phyloP scores from a whole-genome alignment of 2,113 vertebrate genomes.

The Tachuris rubrigastra region DNA sequence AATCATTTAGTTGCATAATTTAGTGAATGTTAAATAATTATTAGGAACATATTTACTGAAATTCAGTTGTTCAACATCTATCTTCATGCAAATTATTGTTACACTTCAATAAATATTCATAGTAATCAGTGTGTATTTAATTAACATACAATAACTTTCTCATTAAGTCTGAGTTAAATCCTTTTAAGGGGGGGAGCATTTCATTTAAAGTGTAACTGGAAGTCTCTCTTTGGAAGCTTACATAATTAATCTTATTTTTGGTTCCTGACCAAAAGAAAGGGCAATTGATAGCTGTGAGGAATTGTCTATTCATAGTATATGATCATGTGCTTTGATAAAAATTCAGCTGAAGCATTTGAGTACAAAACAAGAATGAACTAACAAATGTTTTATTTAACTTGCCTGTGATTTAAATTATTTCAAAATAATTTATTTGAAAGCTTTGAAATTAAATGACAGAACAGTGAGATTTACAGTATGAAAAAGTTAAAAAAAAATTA shows the following conservation, averaged over 20 bases:
- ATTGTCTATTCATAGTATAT: background rate
- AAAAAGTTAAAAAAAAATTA: background rate
- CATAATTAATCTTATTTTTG: conserved; percentile 39
- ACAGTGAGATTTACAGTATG: background rate
- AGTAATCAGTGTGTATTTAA: conserved; percentile 77
- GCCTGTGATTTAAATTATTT: background rate
- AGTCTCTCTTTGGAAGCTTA: conserved; percentile 52
- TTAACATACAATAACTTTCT: conserved; percentile 80
- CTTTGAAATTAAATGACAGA: background rate
- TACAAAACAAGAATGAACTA: background rate
- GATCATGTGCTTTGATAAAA: conserved; percentile 17
- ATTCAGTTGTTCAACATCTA: conserved; percentile 73
- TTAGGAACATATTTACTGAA: conserved; percentile 74
- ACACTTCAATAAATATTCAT: conserved; percentile 74
- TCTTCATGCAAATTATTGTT: conserved; percentile 78
- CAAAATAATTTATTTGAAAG: conserved; percentile 12
- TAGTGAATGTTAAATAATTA: conserved; percentile 70
- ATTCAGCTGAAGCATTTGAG: background rate
- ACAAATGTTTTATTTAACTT: background rate
- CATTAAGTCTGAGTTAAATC: conserved; percentile 76
- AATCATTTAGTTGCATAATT: conserved; percentile 62
- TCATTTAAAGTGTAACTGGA: conserved; percentile 67
- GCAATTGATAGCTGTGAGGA: background rate
- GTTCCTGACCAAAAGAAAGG: conserved; percentile 24
- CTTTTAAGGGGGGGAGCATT: conserved; percentile 63